Conservation (phyloP, 2,113 vertebrate genomes). For the Odontesthes bonariensis region DNA sequence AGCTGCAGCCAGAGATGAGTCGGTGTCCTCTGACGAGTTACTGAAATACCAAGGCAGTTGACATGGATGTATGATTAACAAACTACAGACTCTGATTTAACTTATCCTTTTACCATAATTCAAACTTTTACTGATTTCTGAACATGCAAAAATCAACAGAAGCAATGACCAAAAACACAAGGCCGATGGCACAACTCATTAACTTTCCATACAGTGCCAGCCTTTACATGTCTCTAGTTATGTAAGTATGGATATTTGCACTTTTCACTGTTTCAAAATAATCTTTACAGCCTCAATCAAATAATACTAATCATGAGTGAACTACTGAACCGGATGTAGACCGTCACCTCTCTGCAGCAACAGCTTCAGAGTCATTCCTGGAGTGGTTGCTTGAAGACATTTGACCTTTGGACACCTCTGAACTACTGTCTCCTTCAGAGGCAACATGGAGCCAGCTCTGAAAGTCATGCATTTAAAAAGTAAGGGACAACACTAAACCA, state of each 20-base stretch:
- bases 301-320: neutral
- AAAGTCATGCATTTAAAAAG: neutral
- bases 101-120: too few relatives aligned
- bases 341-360: conserved; percentile 49
- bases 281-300: neutral
- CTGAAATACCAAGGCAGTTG: neutral
- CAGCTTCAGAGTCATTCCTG: neutral
- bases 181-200: too few relatives aligned
- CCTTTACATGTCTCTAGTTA: too few relatives aligned
- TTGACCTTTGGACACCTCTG: conserved; percentile 2
- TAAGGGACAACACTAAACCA: too few relatives aligned
- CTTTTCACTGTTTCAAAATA: neutral
- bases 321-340: rapidly evolving
- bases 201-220: too few relatives aligned
- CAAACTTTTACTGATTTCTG: too few relatives aligned
- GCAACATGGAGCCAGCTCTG: conserved; percentile 4
- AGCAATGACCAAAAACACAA: too few relatives aligned
- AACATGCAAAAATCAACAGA: too few relatives aligned
- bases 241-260: too few relatives aligned
- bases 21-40: conserved; percentile 40
- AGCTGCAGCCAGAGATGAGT: conserved; percentile 59
- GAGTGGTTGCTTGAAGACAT: neutral
- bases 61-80: too few relatives aligned
- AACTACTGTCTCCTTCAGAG: neutral
- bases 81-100: too few relatives aligned